Evolutionary conservation across 2,888 invertebrate genomes (phyloP), one percentile per base, ranked within the genome.

Genomic region (Stomorhina lunata): DNA sequence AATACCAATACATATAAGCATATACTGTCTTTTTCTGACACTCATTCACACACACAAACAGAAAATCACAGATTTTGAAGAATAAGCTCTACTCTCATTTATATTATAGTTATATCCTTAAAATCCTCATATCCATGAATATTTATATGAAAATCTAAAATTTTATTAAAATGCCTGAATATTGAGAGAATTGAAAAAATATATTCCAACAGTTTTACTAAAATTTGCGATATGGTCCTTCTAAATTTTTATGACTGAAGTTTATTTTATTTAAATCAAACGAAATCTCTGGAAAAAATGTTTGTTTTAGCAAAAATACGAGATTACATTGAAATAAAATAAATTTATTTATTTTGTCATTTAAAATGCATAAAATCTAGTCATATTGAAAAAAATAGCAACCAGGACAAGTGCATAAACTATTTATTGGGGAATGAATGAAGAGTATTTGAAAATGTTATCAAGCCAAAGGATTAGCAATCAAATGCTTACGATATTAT

Each of bases 401-500:
- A 59, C 17, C 2, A 17, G 3, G 2, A 17, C 43, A 32, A 32
- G 20, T 37, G 32, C 53, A 68, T 50, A 55, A 80, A 68, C n/a
- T 37, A 48, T 48, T 32, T 37, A 45, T 48, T n/a, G 12, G 48
- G 32, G 20, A 48, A 45, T n/a, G n/a, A 65, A 50, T 48, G 32
- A 50, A 63, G 27, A 48, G 63, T 15, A 32, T 32, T 1, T 15
- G 17, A 2, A 17, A 17, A 4, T 7, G 27, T 22, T 53, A 29
- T 65, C 29, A 55, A 43, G 43, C 29, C 48, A 65, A 66, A 48
- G 29, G 69, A 68, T 63, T 79, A 59, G 59, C 32, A 17, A 50
- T 79, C 40, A 79, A 72, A 59, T 72, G n/a, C 65, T 29, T 65
- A 65, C 48, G 65, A 22, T 79, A 66, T 45, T 72, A 77, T 61